Evolutionary conservation across 2,113 vertebrate genomes (phyloP).

Genomic region (Toxotes jaculatrix): DNA sequence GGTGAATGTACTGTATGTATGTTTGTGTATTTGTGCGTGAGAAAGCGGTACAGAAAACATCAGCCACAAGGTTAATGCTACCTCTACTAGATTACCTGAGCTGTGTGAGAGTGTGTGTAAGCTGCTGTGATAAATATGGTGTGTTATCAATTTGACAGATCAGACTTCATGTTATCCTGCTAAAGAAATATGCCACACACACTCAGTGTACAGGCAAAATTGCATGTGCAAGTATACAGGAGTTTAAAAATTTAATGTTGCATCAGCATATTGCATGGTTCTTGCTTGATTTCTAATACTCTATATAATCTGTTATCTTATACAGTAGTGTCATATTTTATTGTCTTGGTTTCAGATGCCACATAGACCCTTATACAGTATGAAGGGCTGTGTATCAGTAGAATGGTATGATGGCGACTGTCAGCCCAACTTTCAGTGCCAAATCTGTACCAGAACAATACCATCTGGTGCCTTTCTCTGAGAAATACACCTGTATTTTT

Average conservation of each 20-base stretch:
- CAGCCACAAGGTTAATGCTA: slow-evolving; percentile 49
- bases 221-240: not conserved
- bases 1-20: not conserved
- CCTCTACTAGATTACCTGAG: slow-evolving; percentile 47
- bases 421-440: not conserved
- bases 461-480: not conserved
- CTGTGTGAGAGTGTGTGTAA: slow-evolving; percentile 19
- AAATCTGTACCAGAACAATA: not conserved
- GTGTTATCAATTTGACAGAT: slow-evolving; percentile 54
- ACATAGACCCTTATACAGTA: not conserved
- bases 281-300: not conserved
- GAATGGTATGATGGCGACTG: not conserved
- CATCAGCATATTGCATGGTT: not conserved
- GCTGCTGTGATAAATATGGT: slow-evolving; percentile 58
- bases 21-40: not conserved
- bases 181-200: slow-evolving; percentile 27
- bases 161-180: slow-evolving; percentile 44
- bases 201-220: not conserved
- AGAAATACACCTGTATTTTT: no score
- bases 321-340: not conserved
- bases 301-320: not conserved
- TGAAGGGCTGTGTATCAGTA: not conserved
- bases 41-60: slow-evolving; percentile 18
- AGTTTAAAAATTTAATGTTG: not conserved
- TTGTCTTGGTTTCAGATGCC: not conserved